Conservation (phyloP, 2,888 invertebrate genomes). For the Scelioninae gen. 1 region DNA sequence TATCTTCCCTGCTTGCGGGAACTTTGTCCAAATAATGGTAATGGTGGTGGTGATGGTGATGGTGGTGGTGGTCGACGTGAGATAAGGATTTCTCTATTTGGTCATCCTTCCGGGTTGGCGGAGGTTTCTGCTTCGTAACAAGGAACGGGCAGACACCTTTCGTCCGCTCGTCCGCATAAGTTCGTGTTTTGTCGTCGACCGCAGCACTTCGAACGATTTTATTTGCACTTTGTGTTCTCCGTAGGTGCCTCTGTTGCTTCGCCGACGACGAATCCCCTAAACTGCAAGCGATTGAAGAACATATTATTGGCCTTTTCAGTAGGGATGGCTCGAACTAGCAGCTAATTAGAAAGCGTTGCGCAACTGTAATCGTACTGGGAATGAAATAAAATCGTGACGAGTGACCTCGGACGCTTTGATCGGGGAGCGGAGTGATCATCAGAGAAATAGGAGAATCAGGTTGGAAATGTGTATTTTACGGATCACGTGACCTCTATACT, state of each 20-base stretch:
- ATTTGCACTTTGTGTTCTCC: slow-evolving; percentile 66
- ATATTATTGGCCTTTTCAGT: slow-evolving; percentile 4
- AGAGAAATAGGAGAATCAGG: not conserved
- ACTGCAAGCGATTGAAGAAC: slow-evolving; percentile 36
- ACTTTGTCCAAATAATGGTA: slow-evolving; percentile 38
- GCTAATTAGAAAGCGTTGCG: slow-evolving; percentile 3
- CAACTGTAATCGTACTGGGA: not conserved
- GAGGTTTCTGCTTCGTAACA: slow-evolving; percentile 67
- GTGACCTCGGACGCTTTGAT: not conserved
- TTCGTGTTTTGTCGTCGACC: slow-evolving; percentile 17
- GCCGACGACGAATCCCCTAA: slow-evolving; percentile 50
- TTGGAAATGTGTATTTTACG: slow-evolving; percentile 12
- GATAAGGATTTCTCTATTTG: slow-evolving; percentile 24
- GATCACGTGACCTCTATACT: not conserved
- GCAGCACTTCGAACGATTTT: slow-evolving; percentile 41
- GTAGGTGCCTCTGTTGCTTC: slow-evolving; percentile 47
- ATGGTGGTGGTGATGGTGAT: slow-evolving; percentile 54
- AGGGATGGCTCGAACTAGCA: not conserved
- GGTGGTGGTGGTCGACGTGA: slow-evolving; percentile 37
- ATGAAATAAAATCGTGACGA: not conserved
- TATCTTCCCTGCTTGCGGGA: slow-evolving; percentile 38
- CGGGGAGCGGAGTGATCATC: not conserved
- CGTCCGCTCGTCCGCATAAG: slow-evolving; percentile 41
- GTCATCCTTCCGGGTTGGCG: slow-evolving; percentile 40
- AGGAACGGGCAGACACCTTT: slow-evolving; percentile 56